Conservation (phyloP, 2,797 vertebrate species). For the Spatula clypeata region DNA sequence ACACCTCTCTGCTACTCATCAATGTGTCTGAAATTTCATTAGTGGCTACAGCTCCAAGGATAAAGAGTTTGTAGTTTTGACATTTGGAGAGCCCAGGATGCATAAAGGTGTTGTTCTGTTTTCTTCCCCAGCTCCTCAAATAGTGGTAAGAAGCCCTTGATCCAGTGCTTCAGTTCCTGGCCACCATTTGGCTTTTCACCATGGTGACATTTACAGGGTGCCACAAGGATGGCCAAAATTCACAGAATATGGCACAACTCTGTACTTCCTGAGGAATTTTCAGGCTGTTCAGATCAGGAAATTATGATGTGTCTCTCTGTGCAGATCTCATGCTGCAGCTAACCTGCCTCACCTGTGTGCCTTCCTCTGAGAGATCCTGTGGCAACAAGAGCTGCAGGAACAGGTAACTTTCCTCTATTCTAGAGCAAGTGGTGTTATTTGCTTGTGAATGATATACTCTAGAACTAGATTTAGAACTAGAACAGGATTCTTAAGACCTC, state of each 20-base stretch:
- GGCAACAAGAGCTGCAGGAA: background rate
- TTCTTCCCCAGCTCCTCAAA: background rate
- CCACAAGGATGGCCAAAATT: background rate
- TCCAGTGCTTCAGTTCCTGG: background rate
- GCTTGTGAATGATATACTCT: background rate
- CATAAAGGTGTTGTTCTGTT: background rate
- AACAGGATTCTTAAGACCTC: background rate
- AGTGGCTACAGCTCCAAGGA: background rate
- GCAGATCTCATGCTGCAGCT: rapidly evolving
- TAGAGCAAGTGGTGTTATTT: background rate
- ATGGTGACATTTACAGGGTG: rapidly evolving
- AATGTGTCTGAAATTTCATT: background rate
- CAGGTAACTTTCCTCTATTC: too few species aligned
- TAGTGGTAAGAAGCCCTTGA: background rate
- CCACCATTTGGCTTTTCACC: background rate
- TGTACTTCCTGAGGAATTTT: background rate
- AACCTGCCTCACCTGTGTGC: background rate
- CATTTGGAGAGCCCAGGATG: background rate
- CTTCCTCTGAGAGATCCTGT: background rate
- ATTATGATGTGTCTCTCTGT: background rate
- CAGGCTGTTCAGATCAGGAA: background rate
- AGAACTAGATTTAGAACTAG: background rate
- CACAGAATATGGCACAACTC: background rate
- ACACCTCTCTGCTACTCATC: background rate
- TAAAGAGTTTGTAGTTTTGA: background rate